Base-by-base conservation (phyloP, 30 jellyfish, hydroid and myxozoan genomes). In the Pelagia noctiluca region DNA sequence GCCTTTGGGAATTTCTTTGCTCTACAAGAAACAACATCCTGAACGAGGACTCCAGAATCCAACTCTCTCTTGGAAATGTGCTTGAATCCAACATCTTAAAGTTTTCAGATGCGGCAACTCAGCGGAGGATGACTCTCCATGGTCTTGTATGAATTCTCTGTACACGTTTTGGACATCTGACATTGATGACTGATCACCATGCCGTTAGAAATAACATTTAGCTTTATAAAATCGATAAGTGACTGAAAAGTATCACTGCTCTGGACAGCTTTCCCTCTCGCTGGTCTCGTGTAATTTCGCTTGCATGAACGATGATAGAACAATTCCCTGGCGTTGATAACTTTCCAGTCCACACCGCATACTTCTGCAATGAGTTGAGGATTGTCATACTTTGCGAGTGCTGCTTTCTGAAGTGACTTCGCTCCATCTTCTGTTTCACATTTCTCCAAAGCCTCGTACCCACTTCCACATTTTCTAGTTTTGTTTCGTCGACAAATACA, bases 391-490 rank as follows among this genome's bases (percentile, higher is more conserved):
- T 42, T 42, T 42, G 8, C 57, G 16, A 42, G 57, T 5, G 57
- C 57, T 5, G 57, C 16, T 42, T 16, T 42, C 16, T 42, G 57
- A 16, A 42, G 57, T 42, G 57, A 5, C 16, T 42, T 42, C 57
- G 57, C 57, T 42, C 57, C 57, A 5, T 34, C 78, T 19, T 80
- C 88, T 11, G 88, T 62, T 12, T 8, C 25, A 66, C 87, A 80
- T 48, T 80, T 80, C 24, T 23, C 69, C 13, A 80, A 47, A 29
- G 46, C 28, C 50, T 80, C 88, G 74, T 36, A 64, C 5, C 90
- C 88, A 2, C 88, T 62, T n/a, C 49, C 76, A 5, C 28, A 3
- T 37, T 68, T 24, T 10, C 31, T 5, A 2, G 90, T 80, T 38
- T 66, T 80, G 32, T 80, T 19, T 26, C n/a, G 19, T 35, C 81